A percentile compares a stretch with the other conserved stretches of the same genome.
These are phyloP conservation scores for Lasioglossum marginatum DNA, from an alignment of 2,888 invertebrate genomes.

Conservation along the genomic window DNA sequence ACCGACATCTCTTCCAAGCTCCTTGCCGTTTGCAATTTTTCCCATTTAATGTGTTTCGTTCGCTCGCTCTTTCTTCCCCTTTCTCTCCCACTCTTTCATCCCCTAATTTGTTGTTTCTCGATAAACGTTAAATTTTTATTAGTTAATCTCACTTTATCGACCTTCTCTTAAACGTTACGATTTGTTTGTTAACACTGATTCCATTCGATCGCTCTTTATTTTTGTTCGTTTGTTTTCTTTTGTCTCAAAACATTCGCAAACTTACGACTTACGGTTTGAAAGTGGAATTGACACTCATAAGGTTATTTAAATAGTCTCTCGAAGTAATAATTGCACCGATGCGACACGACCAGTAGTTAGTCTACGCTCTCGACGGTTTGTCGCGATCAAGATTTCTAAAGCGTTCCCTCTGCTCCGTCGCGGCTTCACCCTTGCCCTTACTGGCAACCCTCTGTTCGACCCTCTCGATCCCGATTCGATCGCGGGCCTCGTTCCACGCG, in stretches of 20 bases:
- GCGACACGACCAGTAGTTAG: constrained; percentile 68
- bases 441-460: background rate
- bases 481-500: background rate
- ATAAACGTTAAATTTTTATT: constrained; percentile 83
- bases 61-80: constrained; percentile 18
- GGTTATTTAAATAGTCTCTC: constrained; percentile 83
- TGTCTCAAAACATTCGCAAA: constrained; percentile 75
- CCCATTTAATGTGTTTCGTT: background rate
- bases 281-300: constrained; percentile 85
- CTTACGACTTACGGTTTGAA: constrained; percentile 82
- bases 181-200: constrained; percentile 60
- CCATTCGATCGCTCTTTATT: constrained; percentile 51
- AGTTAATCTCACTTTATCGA: constrained; percentile 86
- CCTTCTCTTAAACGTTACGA: constrained; percentile 78
- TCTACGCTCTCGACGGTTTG: constrained; percentile 34
- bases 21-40: background rate
- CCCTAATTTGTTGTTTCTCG: constrained; percentile 68
- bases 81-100: constrained; percentile 62
- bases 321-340: constrained; percentile 83
- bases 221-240: constrained; percentile 67
- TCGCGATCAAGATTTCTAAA: constrained; percentile 46
- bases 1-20: constrained; percentile 2
- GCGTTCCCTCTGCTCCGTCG: constrained; percentile 51
- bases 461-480: constrained; percentile 11
- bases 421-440: constrained; percentile 13